Evolutionary conservation across 2,113 vertebrate species (phyloP).

Genomic region (Chionomys nivalis): DNA sequence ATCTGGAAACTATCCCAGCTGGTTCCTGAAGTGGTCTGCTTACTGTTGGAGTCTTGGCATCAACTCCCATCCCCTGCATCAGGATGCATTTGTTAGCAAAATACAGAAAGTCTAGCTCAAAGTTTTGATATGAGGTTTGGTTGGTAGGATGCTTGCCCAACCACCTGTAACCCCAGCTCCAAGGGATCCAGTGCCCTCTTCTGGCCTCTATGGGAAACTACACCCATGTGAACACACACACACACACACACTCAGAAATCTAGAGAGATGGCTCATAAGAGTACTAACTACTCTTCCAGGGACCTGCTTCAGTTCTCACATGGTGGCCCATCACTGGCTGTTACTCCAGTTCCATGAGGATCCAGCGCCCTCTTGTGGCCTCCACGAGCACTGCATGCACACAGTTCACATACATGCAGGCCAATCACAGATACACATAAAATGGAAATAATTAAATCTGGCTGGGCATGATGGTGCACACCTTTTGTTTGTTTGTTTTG

Average conservation of each 20-base stretch:
- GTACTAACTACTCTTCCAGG: too few species aligned
- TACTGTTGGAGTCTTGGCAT: not conserved
- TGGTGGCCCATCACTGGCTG: not conserved
- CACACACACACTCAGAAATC: too few species aligned
- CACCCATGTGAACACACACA: too few species aligned
- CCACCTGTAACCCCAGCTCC: not conserved
- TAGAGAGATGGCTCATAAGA: too few species aligned
- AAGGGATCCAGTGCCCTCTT: not conserved
- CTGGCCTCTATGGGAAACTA: not conserved
- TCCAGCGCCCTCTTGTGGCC: not conserved
- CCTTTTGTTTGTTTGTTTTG: not conserved
- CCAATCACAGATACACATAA: not conserved
- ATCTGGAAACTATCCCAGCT: slow-evolving; percentile 73
- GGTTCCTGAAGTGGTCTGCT: not conserved
- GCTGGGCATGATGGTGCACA: not conserved
- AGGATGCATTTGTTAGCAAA: not conserved
- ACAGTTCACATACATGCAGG: not conserved
- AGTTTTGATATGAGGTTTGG: not conserved
- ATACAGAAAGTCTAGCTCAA: not conserved
- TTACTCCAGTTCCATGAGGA: not conserved
- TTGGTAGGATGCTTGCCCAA: not conserved
- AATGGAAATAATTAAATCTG: not conserved
- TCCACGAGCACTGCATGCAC: not conserved
- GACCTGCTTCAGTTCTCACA: too few species aligned
- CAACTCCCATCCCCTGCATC: too few species aligned